These are phyloP conservation scores for Lordiphosa andalusiaca DNA, from an alignment of 2,888 invertebrate species.

Conservation along the genomic window DNA sequence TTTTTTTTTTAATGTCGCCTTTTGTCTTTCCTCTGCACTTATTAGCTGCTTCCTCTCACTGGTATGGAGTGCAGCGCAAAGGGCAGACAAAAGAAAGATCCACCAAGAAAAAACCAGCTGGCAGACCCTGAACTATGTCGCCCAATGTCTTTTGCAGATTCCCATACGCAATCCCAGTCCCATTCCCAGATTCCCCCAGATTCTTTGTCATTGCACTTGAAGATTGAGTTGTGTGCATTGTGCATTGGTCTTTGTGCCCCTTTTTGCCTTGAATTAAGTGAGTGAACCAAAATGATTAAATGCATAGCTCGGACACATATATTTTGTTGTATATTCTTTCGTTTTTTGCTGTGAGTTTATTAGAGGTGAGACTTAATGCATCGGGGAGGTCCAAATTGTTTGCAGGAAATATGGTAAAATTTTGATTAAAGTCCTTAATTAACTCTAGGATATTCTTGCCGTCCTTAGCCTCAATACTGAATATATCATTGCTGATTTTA, in stretches of 20 bases:
- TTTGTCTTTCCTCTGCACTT: slow-evolving; percentile 57
- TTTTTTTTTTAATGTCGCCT: slow-evolving; percentile 15
- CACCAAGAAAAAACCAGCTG: slow-evolving; percentile 29
- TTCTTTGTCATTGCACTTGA: slow-evolving; percentile 58
- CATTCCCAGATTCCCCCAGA: slow-evolving; percentile 28
- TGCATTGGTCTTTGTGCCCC: background rate
- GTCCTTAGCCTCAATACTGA: no score
- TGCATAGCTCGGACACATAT: slow-evolving; percentile 26
- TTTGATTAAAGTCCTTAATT: no score
- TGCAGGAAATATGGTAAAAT: no score
- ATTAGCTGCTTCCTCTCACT: slow-evolving; percentile 58
- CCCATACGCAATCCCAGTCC: slow-evolving; percentile 15
- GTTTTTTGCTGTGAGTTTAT: background rate
- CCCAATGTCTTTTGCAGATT: slow-evolving; percentile 38
- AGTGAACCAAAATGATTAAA: slow-evolving; percentile 60
- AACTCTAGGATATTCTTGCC: no score
- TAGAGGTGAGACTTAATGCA: slow-evolving; percentile 4
- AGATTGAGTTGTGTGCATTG: slow-evolving; percentile 21
- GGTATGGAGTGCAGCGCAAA: slow-evolving; percentile 11
- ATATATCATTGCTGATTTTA: no score
- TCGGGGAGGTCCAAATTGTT: background rate
- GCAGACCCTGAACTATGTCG: slow-evolving; percentile 68
- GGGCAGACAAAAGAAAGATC: slow-evolving; percentile 32
- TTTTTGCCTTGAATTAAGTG: slow-evolving; percentile 49
- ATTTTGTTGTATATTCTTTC: background rate